Conservation (phyloP, 2,888 invertebrate species). For the Balanococcus diminutus region DNA sequence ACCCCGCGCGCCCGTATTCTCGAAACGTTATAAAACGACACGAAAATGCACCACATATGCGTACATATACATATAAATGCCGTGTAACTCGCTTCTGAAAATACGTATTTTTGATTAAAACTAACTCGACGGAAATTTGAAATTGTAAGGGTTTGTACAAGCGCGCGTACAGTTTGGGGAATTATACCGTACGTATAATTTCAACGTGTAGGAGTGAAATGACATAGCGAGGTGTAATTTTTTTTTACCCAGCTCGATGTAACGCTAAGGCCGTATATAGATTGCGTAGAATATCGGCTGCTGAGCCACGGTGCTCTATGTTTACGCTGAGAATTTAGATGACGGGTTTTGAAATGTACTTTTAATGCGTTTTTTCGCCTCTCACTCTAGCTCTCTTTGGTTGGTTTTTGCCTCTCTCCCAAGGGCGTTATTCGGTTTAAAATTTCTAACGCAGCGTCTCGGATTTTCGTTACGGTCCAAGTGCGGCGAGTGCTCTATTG, state of each 20-base stretch:
- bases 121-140: background rate
- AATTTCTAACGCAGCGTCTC: background rate
- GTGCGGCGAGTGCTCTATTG: constrained; percentile 5
- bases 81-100: background rate
- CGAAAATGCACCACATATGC: background rate
- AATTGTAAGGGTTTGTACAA: background rate
- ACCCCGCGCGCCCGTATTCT: too few relatives aligned
- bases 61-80: too few relatives aligned
- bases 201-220: background rate
- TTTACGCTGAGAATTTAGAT: background rate
- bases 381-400: background rate
- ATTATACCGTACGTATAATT: background rate
- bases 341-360: background rate
- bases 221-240: background rate
- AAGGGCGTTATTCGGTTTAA: constrained; percentile 24
- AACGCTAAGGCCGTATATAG: background rate
- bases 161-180: background rate
- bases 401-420: background rate
- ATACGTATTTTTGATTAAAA: background rate
- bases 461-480: constrained; percentile 19
- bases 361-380: constrained; percentile 1
- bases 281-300: background rate
- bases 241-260: background rate
- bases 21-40: background rate
- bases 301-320: too few relatives aligned